Percentiles rank a stretch among this genome's conserved stretches.
phyloP scores from a whole-genome alignment of 1,140 invertebrate genomes.

The Carcinoscorpius rotundicauda region DNA sequence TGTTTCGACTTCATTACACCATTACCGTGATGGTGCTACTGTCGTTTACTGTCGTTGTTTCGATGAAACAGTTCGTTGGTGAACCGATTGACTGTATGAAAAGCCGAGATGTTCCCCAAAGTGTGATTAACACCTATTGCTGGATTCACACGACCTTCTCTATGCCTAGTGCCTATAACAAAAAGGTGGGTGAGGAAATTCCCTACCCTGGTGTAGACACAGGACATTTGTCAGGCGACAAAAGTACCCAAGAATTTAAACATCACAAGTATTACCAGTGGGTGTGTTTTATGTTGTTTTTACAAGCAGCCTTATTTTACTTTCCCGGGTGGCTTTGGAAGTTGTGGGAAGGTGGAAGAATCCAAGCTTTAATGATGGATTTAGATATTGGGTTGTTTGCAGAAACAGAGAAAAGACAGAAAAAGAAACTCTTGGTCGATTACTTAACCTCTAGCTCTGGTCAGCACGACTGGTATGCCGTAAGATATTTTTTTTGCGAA shows the following conservation, averaged over 20 bases:
- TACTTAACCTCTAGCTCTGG: constrained; percentile 83
- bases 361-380: constrained; percentile 26
- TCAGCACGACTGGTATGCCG: constrained; percentile 94
- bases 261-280: constrained; percentile 88
- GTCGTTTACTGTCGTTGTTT: constrained; percentile 29
- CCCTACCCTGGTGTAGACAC: constrained; percentile 28
- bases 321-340: constrained; percentile 89
- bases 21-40: constrained; percentile 33
- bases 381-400: constrained; percentile 69
- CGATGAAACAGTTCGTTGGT: constrained; percentile 45
- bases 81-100: constrained; percentile 92
- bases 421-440: constrained; percentile 87
- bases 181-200: constrained; percentile 24
- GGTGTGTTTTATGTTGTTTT: constrained; percentile 89
- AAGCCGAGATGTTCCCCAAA: constrained; percentile 73
- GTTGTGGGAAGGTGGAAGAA: constrained; percentile 37
- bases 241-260: constrained; percentile 36
- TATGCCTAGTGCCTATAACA: constrained; percentile 62
- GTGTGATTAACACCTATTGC: constrained; percentile 82
- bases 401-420: constrained; percentile 89
- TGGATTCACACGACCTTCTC: constrained; percentile 88
- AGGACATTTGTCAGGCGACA: constrained; percentile 28
- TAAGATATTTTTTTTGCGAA: constrained; percentile 72
- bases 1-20: constrained; percentile 31
- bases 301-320: constrained; percentile 87